Evolutionary conservation across 2,888 invertebrate genomes (phyloP).

Genomic region (Alentia gelatinosa): DNA sequence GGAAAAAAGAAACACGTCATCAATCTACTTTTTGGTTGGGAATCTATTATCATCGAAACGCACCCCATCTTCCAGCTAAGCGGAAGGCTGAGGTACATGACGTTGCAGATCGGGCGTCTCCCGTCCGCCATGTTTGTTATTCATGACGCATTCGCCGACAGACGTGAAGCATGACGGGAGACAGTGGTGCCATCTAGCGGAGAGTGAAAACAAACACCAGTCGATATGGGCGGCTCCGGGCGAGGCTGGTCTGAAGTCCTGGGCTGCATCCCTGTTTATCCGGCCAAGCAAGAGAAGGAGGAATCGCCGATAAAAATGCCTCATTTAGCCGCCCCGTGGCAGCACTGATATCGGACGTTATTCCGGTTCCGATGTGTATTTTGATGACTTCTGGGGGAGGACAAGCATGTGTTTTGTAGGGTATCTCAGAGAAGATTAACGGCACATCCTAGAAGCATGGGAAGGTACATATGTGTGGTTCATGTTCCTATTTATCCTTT

Average conservation of each 20-base stretch:
- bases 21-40: too few relatives aligned
- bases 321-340: conserved; percentile 25
- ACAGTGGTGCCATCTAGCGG: conserved; percentile 14
- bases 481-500: too few relatives aligned
- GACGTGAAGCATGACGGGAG: conserved; percentile 27
- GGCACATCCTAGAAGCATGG: too few relatives aligned
- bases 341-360: background rate
- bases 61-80: too few relatives aligned
- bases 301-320: background rate
- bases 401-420: background rate
- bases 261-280: background rate
- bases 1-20: too few relatives aligned
- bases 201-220: background rate
- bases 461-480: too few relatives aligned
- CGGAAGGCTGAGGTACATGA: background rate
- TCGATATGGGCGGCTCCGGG: background rate
- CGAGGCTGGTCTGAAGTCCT: background rate
- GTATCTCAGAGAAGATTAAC: background rate
- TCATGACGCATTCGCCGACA: conserved; percentile 40
- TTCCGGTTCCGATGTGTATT: conserved; percentile 37
- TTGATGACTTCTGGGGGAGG: background rate
- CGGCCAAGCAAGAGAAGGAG: background rate
- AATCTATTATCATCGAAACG: too few relatives aligned
- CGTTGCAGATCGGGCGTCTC: background rate
- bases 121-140: conserved; percentile 23